A percentile compares a stretch with the other conserved stretches of the same genome.
Conservation (phyloP, 2,888 invertebrate species). For the Drosophila peninsularis region DNA sequence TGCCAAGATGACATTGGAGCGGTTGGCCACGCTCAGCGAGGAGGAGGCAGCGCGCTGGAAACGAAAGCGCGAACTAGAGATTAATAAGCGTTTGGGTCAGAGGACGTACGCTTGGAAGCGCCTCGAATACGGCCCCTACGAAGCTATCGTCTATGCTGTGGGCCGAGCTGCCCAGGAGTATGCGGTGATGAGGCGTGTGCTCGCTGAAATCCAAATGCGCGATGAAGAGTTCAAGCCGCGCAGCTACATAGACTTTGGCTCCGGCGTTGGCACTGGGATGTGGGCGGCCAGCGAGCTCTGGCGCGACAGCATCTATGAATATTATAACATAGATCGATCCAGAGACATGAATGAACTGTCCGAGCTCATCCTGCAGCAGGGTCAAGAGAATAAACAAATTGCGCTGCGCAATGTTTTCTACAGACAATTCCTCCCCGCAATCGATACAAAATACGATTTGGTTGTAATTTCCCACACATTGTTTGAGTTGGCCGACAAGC, state of each 20-base stretch:
- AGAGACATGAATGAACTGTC: constrained; percentile 93
- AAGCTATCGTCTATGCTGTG: constrained; percentile 89
- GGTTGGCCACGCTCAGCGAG: constrained; percentile 72
- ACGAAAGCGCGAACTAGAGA: constrained; percentile 86
- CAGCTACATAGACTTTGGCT: constrained; percentile 95
- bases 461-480: constrained; percentile 92
- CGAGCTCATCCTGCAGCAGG: constrained; percentile 88
- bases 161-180: constrained; percentile 91
- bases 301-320: constrained; percentile 90
- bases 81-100: constrained; percentile 86
- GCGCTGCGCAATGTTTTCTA: constrained; percentile 88
- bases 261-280: constrained; percentile 93
- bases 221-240: constrained; percentile 90
- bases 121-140: constrained; percentile 88
- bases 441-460: constrained; percentile 89
- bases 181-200: constrained; percentile 88
- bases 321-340: constrained; percentile 93
- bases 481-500: constrained; percentile 90
- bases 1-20: constrained; percentile 64
- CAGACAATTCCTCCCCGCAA: constrained; percentile 92
- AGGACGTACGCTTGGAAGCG: constrained; percentile 91
- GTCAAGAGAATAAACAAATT: constrained; percentile 87
- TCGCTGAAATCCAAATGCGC: constrained; percentile 89
- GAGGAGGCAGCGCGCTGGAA: constrained; percentile 84
- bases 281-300: constrained; percentile 93